A percentile compares a stretch with the other conserved stretches of the same genome.
Evolutionary conservation across 2,797 vertebrate species (phyloP).

Genomic region (Galaxias olidus): DNA sequence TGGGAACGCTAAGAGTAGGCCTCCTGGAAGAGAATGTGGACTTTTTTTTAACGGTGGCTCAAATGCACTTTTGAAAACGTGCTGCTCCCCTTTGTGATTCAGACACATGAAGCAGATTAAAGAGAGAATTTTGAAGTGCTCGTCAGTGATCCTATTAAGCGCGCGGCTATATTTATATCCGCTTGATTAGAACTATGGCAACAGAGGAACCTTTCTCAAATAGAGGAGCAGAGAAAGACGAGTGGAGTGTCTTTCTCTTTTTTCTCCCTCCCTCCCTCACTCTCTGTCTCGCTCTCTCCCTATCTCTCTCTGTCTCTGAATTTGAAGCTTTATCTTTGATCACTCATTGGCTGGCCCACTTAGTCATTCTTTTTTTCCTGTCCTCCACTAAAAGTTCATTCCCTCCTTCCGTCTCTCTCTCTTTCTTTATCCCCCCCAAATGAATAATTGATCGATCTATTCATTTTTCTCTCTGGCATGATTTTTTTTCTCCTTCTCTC

Average conservation of each 20-base stretch:
- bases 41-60: conserved; percentile 39
- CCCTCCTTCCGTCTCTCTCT: background rate
- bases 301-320: conserved; percentile 26
- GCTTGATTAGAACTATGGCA: conserved; percentile 34
- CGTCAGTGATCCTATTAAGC: conserved; percentile 25
- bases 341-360: background rate
- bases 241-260: conserved; percentile 24
- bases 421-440: background rate
- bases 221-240: background rate
- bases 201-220: conserved; percentile 18
- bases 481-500: conserved; percentile 48
- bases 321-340: background rate
- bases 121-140: conserved; percentile 15
- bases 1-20: conserved; percentile 15
- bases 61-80: conserved; percentile 30
- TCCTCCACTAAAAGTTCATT: background rate
- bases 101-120: conserved; percentile 22
- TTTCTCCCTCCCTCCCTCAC: conserved; percentile 30
- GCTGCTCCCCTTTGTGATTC: conserved; percentile 27
- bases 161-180: conserved; percentile 34
- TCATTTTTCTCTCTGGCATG: conserved; percentile 35
- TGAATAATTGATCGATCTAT: conserved; percentile 18
- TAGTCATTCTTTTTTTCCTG: background rate
- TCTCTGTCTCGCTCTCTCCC: conserved; percentile 50
- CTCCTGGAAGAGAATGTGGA: conserved; percentile 11